These are phyloP conservation scores for Acestrorhynchus altus DNA, from an alignment of 2,797 vertebrate species.

Conservation along the genomic window DNA sequence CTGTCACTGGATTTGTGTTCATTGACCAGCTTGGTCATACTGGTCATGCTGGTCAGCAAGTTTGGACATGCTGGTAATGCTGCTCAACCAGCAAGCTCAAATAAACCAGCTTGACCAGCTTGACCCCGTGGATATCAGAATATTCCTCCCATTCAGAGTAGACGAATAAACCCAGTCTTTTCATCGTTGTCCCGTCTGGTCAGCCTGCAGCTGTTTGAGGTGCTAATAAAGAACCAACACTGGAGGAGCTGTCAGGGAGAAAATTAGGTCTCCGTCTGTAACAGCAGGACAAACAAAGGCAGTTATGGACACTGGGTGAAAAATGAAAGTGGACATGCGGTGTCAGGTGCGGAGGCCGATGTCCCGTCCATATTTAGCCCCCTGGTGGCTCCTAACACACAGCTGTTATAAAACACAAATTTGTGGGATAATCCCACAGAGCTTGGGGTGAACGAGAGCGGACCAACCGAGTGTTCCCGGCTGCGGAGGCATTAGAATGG, in stretches of 20 bases:
- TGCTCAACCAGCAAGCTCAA: too few species aligned
- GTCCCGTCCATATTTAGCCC: conserved; percentile 83
- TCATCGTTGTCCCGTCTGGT: background rate
- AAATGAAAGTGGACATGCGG: conserved; percentile 34
- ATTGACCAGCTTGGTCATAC: too few species aligned
- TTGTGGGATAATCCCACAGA: conserved; percentile 84
- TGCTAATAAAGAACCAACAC: background rate
- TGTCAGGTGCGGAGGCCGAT: conserved; percentile 20
- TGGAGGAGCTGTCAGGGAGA: background rate
- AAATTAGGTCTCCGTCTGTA: background rate
- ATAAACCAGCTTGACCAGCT: too few species aligned
- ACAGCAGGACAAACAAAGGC: background rate
- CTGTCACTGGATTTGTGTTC: too few species aligned
- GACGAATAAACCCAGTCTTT: background rate
- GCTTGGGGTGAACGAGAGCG: conserved; percentile 77
- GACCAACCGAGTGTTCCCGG: conserved; percentile 79
- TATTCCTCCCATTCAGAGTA: background rate
- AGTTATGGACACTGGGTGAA: background rate
- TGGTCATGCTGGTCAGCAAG: too few species aligned
- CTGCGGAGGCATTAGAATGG: conserved; percentile 73
- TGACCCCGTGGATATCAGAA: too few species aligned
- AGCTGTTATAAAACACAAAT: conserved; percentile 88
- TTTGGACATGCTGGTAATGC: too few species aligned
- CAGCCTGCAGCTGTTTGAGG: background rate
- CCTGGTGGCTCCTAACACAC: conserved; percentile 83